Percentiles rank a stretch among this genome's conserved stretches.
Evolutionary conservation across 2,113 vertebrate species (phyloP).

Genomic region (Myotis yumanensis): DNA sequence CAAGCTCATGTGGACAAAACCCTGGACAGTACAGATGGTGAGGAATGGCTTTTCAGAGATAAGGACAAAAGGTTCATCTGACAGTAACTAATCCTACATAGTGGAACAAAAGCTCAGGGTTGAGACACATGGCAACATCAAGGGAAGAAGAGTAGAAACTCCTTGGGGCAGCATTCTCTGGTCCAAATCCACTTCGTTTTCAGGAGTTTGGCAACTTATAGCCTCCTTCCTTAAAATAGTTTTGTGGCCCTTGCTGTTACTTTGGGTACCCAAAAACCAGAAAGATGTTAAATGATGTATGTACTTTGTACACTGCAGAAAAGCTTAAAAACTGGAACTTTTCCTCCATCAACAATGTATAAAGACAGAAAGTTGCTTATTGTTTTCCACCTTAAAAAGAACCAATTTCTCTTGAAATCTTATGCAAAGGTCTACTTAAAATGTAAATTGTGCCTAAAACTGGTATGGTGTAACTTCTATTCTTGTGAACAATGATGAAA

Average conservation of each 20-base stretch:
- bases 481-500: background rate
- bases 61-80: constrained; percentile 39
- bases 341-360: constrained; percentile 8
- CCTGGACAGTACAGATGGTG: background rate
- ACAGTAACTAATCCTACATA: constrained; percentile 8
- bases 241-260: background rate
- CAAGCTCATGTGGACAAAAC: constrained; percentile 14
- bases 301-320: background rate
- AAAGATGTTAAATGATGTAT: constrained; percentile 2
- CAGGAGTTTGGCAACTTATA: background rate
- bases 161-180: background rate
- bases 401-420: background rate
- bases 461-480: background rate
- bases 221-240: background rate
- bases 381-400: constrained; percentile 11
- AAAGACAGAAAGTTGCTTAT: background rate
- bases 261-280: background rate
- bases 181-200: background rate
- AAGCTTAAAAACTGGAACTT: constrained; percentile 12
- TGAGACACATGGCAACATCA: background rate
- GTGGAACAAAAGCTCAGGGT: background rate
- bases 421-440: constrained; percentile 24
- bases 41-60: constrained; percentile 36
- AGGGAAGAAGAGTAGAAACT: background rate
- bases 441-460: background rate